Conservation (phyloP, 2,113 vertebrate genomes). For the Baryphthengus martii region DNA sequence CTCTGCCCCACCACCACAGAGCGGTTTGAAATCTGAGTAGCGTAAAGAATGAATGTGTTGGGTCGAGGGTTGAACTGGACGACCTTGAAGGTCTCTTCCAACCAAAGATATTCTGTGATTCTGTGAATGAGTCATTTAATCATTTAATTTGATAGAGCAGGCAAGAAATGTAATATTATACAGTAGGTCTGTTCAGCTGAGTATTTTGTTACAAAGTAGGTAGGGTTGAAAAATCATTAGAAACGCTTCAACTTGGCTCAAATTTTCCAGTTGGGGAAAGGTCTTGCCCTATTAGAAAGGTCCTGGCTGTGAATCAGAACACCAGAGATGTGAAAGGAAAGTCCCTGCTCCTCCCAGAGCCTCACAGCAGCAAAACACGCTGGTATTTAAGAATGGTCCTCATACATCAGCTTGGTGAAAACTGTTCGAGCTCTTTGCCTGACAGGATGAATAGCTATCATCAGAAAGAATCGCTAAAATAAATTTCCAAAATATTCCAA, state of each 20-base stretch:
- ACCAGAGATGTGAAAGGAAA: not conserved
- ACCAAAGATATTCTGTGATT: too few relatives aligned
- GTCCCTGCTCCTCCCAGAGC: not conserved
- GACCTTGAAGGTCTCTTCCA: too few relatives aligned
- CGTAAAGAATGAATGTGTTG: not conserved
- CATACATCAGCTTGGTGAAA: not conserved
- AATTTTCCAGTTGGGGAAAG: not conserved
- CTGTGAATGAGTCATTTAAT: not conserved
- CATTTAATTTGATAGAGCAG: not conserved
- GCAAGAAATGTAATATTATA: not conserved
- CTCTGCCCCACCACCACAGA: not conserved
- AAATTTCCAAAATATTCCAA: not conserved
- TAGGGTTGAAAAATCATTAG: constrained; percentile 29
- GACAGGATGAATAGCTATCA: not conserved
- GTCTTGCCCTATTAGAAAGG: not conserved
- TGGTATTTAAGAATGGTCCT: not conserved
- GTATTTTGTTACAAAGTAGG: not conserved
- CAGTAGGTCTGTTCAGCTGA: not conserved
- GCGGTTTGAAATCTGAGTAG: not conserved
- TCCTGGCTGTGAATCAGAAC: not conserved
- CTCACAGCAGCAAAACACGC: not conserved
- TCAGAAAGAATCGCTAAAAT: not conserved
- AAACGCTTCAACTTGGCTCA: not conserved
- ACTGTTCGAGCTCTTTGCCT: not conserved
- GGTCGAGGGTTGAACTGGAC: too few relatives aligned